Percentiles rank a stretch among this genome's conserved stretches.
These are phyloP conservation scores for Lethenteron camtschaticum DNA, from an alignment of 2,113 vertebrate species.

Conservation along the genomic window DNA sequence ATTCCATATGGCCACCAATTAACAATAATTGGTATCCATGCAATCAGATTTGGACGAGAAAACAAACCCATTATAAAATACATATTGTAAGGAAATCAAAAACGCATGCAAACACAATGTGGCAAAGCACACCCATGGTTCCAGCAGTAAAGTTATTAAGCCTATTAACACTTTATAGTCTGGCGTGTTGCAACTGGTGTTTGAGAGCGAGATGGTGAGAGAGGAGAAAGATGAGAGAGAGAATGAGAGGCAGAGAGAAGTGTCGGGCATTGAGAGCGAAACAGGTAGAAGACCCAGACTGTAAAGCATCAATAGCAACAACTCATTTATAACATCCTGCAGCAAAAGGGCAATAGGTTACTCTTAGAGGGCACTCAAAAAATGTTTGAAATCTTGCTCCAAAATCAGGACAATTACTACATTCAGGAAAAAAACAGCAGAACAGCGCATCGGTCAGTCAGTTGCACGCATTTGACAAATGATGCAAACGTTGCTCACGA, in stretches of 20 bases:
- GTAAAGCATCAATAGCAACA: slow-evolving; percentile 1
- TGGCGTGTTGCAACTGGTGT: background rate
- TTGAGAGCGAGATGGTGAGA: no score
- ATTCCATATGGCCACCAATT: background rate
- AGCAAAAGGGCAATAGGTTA: slow-evolving; percentile 4
- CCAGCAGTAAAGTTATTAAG: slow-evolving; percentile 2
- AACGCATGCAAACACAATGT: background rate
- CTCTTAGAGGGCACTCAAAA: background rate
- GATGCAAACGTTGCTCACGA: no score
- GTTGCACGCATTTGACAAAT: no score
- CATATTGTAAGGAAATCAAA: background rate
- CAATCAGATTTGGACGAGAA: background rate
- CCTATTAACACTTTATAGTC: slow-evolving; percentile 5
- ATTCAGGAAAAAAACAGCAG: no score
- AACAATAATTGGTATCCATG: background rate
- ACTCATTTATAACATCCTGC: slow-evolving; percentile 6
- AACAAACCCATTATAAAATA: background rate
- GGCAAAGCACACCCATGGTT: slow-evolving; percentile 3
- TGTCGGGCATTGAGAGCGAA: no score
- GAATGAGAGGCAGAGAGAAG: no score
- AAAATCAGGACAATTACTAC: no score
- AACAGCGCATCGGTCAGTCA: no score
- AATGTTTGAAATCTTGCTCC: no score
- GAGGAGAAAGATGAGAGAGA: no score
- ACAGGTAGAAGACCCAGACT: background rate